Base-by-base conservation (phyloP, 1,140 invertebrate genomes). In the Drosophila lacteicornis region DNA sequence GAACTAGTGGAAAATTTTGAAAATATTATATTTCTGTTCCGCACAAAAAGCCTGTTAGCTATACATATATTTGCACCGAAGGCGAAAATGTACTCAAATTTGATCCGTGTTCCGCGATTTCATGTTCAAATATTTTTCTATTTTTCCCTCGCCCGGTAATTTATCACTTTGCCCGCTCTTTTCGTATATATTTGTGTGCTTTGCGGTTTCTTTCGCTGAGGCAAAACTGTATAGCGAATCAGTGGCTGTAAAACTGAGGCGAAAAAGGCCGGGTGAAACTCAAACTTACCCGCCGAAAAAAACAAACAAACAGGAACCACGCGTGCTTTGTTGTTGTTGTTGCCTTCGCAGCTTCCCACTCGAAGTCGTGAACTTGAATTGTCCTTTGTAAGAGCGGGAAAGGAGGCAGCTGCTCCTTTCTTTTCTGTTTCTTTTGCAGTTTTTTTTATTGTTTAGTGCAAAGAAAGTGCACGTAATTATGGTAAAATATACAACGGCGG, bases 331-430 rank as follows among this genome's bases (percentile, higher is more conserved):
- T 60, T 40, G 22, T 42, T 11, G 43, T 40, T 19, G 46, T 67
- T 47, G 49, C 22, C 40, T 30, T 38, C 17, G 50, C 82, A 86
- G 82, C 82, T 76, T 86, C 79, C 79, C 49, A 49, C 61, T 57
- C 33, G 25, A 55, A 78, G n/a, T 61, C 80, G 78, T 87, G 83
- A 86, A 86, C 82, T 86, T 86, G 82, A 86, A 42, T 73, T 79
- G 82, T 86, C 83, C 82, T 86, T 86, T 67, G 30, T 53, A 56
- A 46, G 56, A 25, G 68, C 49, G 45, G 61, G 57, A 58, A 53
- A 40, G 40, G 47, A 75, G 22, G 13, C 42, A 43, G 45, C 38
- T 49, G 42, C 27, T 59, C 38, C 25, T 59, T 67, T n/a, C 65
- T 60, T 17, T 46, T 38, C 4, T 42, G 36, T 22, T 59, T 51